Conservation (phyloP, 2,888 invertebrate genomes). For the Choreutis nemorana region DNA sequence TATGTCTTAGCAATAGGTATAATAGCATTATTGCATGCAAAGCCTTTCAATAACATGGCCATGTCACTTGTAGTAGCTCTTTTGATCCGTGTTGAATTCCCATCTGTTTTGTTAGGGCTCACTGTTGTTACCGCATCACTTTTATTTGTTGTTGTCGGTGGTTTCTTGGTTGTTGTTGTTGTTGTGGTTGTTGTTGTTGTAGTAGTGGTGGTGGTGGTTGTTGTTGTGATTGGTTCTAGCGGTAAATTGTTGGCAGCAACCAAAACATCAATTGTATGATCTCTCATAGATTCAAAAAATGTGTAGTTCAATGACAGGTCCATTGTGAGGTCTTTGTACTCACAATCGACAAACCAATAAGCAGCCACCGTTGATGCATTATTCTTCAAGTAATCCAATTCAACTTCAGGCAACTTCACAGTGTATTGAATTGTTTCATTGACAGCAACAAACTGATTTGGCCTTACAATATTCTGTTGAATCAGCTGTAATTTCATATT, state of each 20-base stretch:
- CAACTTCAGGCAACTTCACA: slow-evolving; percentile 67
- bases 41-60: too few relatives aligned
- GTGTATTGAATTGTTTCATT: slow-evolving; percentile 63
- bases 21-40: slow-evolving; percentile 53
- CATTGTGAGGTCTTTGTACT: slow-evolving; percentile 70
- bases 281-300: slow-evolving; percentile 67
- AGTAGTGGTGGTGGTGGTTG: slow-evolving; percentile 50
- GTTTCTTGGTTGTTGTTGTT: slow-evolving; percentile 37
- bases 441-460: slow-evolving; percentile 71
- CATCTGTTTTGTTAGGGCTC: slow-evolving; percentile 18
- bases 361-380: slow-evolving; percentile 63
- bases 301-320: slow-evolving; percentile 69
- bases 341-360: slow-evolving; percentile 84
- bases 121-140: slow-evolving; percentile 21
- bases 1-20: slow-evolving; percentile 71
- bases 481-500: slow-evolving; percentile 72
- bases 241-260: slow-evolving; percentile 75
- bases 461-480: slow-evolving; percentile 68
- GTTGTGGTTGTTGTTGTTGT: slow-evolving; percentile 51
- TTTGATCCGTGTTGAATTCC: slow-evolving; percentile 21
- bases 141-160: slow-evolving; percentile 28
- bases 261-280: slow-evolving; percentile 73
- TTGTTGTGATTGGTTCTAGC: slow-evolving; percentile 58
- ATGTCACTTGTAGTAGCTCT: slow-evolving; percentile 13
- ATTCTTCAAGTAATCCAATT: slow-evolving; percentile 63